These are phyloP conservation scores for Astropecten irregularis DNA, from an alignment of 53 echinoderm and acorn worm genomes.

Conservation along the genomic window DNA sequence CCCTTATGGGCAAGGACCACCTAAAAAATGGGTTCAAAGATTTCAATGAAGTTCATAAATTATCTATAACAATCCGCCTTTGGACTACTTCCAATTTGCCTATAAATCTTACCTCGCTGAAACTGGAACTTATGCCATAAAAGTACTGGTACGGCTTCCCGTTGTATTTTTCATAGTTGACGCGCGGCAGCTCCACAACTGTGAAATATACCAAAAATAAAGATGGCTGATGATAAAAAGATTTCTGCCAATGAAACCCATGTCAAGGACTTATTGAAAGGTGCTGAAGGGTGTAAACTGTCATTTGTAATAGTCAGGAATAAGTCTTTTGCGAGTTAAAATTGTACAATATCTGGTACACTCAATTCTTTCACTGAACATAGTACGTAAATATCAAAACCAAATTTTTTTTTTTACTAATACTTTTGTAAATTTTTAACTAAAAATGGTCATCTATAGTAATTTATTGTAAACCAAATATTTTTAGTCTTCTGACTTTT, in stretches of 20 bases:
- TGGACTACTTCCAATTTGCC: too few relatives aligned
- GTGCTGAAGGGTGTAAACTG: background rate
- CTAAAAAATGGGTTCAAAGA: too few relatives aligned
- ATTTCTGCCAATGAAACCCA: background rate
- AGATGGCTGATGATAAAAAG: background rate
- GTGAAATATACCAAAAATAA: background rate
- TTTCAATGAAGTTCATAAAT: too few relatives aligned
- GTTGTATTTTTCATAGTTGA: slow-evolving; percentile 78
- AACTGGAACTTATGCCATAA: slow-evolving; percentile 32
- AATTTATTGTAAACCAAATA: too few relatives aligned
- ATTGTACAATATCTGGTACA: too few relatives aligned
- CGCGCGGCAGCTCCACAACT: slow-evolving; percentile 73
- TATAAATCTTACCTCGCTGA: background rate
- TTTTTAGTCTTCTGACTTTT: too few relatives aligned
- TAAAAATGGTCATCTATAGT: too few relatives aligned
- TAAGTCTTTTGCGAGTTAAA: too few relatives aligned
- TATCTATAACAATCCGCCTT: too few relatives aligned
- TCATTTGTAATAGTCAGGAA: background rate
- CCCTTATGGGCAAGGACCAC: too few relatives aligned
- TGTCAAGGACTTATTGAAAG: background rate
- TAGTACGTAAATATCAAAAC: background rate
- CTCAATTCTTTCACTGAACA: background rate
- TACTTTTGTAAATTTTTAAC: too few relatives aligned
- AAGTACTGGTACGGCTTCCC: slow-evolving; percentile 74
- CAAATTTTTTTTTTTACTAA: background rate